These are phyloP conservation scores for Mythimna albipuncta DNA, from an alignment of 2,888 invertebrate species.

Conservation along the genomic window DNA sequence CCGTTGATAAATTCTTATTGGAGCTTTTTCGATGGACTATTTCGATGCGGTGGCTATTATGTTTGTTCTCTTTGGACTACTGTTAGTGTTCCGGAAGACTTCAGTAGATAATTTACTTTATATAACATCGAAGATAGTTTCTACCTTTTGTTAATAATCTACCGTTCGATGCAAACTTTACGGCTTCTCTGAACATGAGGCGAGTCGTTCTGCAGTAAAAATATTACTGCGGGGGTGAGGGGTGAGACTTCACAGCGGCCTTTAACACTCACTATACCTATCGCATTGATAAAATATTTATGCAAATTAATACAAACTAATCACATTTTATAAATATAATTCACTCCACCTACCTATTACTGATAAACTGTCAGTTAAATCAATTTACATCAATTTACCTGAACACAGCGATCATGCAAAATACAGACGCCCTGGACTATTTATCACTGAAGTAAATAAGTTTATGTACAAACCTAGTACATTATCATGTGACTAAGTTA, in stretches of 20 bases:
- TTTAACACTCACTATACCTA: neutral
- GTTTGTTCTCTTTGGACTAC: constrained; percentile 49
- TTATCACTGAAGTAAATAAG: constrained; percentile 64
- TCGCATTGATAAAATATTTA: constrained; percentile 7
- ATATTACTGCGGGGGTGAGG: neutral
- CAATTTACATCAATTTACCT: constrained; percentile 55
- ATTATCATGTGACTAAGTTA: constrained; percentile 67
- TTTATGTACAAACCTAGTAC: constrained; percentile 62
- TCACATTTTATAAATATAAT: constrained; percentile 33
- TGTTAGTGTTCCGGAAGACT: constrained; percentile 15
- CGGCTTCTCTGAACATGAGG: neutral
- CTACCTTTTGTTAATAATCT: neutral
- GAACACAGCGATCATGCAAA: constrained; percentile 42
- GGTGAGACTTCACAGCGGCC: neutral
- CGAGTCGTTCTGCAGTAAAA: neutral
- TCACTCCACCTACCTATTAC: constrained; percentile 35
- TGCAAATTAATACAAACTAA: constrained; percentile 31
- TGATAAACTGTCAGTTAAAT: constrained; percentile 55
- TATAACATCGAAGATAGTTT: neutral
- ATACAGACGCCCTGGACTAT: constrained; percentile 59
- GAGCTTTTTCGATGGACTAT: constrained; percentile 82
- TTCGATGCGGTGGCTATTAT: constrained; percentile 71
- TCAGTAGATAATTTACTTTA: neutral
- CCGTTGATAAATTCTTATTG: constrained; percentile 86
- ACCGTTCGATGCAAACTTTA: neutral